Percentiles rank a stretch among this genome's conserved stretches.
phyloP scores from a whole-genome alignment of 1,140 invertebrate genomes.

The Colletes gigas region DNA sequence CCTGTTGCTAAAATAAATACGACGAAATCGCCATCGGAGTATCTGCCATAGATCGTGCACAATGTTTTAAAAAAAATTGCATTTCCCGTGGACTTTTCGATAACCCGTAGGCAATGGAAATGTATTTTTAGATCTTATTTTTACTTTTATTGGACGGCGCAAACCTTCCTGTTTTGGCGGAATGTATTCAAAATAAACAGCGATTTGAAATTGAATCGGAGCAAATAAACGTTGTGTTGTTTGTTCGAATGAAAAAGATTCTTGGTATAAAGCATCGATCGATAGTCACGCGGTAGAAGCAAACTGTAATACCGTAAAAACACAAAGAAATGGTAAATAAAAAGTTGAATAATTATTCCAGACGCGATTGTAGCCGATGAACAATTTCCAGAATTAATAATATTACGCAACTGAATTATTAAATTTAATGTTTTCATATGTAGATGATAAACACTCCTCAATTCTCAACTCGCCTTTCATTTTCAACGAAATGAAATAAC shows the following conservation, averaged over 20 bases:
- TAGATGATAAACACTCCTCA: no score
- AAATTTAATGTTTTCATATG: no score
- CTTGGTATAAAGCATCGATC: conserved; percentile 23
- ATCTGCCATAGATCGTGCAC: background rate
- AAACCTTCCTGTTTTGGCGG: conserved; percentile 19
- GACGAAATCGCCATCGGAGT: background rate
- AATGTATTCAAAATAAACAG: conserved; percentile 45
- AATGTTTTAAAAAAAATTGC: background rate
- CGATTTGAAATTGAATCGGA: conserved; percentile 50
- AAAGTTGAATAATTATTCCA: background rate
- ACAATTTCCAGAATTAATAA: no score
- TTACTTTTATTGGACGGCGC: conserved; percentile 32
- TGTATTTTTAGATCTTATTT: conserved; percentile 18
- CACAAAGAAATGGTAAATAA: background rate
- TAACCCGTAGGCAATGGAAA: no score
- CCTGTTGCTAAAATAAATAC: no score
- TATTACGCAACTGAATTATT: no score
- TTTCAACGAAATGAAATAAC: no score
- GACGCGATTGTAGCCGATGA: background rate
- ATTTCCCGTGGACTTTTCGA: background rate
- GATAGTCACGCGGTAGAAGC: background rate
- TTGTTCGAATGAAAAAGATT: conserved; percentile 35
- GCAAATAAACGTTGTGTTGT: conserved; percentile 45
- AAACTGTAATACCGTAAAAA: background rate
- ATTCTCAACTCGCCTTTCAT: no score